Evolutionary conservation across 2,888 invertebrate genomes (phyloP).

Genomic region (Drosophila mercatorum): DNA sequence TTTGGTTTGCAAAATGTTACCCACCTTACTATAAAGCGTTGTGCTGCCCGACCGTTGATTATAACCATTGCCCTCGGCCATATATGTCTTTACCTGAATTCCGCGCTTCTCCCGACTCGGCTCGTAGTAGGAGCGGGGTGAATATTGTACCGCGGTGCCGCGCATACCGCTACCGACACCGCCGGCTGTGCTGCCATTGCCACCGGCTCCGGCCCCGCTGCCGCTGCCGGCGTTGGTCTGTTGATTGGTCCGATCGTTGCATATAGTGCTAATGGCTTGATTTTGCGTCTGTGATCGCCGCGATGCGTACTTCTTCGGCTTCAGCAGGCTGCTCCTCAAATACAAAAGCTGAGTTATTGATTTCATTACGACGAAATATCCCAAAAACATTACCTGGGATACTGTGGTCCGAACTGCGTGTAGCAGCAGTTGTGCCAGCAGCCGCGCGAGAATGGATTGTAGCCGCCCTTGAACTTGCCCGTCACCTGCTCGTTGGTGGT

Average conservation of each 20-base stretch:
- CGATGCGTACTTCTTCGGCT: slow-evolving; percentile 88
- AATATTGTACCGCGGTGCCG: slow-evolving; percentile 84
- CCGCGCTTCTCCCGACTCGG: slow-evolving; percentile 87
- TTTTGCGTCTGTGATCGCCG: slow-evolving; percentile 86
- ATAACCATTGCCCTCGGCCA: slow-evolving; percentile 95
- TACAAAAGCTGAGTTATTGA: too few relatives aligned
- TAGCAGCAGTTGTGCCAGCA: slow-evolving; percentile 98
- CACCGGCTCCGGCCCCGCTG: slow-evolving; percentile 71
- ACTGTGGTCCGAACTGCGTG: slow-evolving; percentile 97
- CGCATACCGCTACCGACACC: slow-evolving; percentile 67
- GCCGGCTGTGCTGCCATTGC: slow-evolving; percentile 69
- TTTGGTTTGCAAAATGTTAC: slow-evolving; percentile 83
- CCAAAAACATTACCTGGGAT: slow-evolving; percentile 92
- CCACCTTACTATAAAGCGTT: slow-evolving; percentile 96
- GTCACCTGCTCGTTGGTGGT: slow-evolving; percentile 99
- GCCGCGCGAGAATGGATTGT: slow-evolving; percentile 98
- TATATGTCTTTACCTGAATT: slow-evolving; percentile 98
- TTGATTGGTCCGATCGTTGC: slow-evolving; percentile 85
- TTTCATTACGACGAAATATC: too few relatives aligned
- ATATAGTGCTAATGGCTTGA: slow-evolving; percentile 85
- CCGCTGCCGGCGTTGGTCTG: slow-evolving; percentile 83
- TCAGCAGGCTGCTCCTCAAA: slow-evolving; percentile 86
- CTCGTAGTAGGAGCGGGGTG: slow-evolving; percentile 85
- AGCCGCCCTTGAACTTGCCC: slow-evolving; percentile 99
- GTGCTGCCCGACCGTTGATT: slow-evolving; percentile 89